phyloP scores from a whole-genome alignment of 30 jellyfish, hydroid and myxozoan species.

The Haliclystus octoradiatus region DNA sequence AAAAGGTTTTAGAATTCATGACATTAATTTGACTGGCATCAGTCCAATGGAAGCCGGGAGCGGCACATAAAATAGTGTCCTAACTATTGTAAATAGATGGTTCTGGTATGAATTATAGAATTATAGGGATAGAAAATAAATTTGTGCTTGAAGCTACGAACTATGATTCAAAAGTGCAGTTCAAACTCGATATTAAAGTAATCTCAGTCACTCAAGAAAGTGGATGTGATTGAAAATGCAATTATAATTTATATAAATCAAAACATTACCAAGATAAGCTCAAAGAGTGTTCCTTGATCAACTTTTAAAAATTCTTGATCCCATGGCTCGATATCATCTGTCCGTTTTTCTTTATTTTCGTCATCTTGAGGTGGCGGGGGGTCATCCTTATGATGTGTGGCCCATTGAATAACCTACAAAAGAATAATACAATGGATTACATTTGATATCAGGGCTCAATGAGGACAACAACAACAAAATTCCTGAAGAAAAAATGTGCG shows the following conservation, averaged over 20 bases:
- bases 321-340: slow-evolving; percentile 96
- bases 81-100: no score
- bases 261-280: slow-evolving; percentile 58
- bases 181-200: neutral
- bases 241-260: neutral
- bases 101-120: no score
- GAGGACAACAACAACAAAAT: no score
- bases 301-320: slow-evolving; percentile 96
- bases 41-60: no score
- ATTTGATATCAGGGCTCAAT: neutral
- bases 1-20: no score
- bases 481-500: no score
- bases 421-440: neutral
- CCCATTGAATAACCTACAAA: slow-evolving; percentile 50
- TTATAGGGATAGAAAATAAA: no score
- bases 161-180: neutral
- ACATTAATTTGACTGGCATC: no score
- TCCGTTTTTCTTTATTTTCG: slow-evolving; percentile 70
- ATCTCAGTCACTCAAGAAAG: neutral
- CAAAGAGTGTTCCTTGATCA: slow-evolving; percentile 94
- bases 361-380: slow-evolving; percentile 97
- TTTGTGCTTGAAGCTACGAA: no score
- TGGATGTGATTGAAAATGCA: neutral
- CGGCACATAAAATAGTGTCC: no score
- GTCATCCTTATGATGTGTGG: slow-evolving; percentile 94